These are phyloP conservation scores for Orchestia grillus DNA, from an alignment of 1,140 invertebrate genomes.

Conservation along the genomic window DNA sequence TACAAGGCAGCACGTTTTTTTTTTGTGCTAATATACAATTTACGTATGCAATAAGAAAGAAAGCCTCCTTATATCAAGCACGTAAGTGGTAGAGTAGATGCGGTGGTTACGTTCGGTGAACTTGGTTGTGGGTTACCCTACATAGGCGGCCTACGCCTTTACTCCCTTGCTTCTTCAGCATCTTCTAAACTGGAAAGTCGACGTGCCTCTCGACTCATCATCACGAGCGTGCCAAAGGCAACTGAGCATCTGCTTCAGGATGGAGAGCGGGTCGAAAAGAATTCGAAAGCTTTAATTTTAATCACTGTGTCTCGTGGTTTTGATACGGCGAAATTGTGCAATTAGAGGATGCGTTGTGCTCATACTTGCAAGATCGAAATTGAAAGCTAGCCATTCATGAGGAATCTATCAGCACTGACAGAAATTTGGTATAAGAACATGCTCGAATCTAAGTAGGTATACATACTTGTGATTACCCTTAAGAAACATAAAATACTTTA, in stretches of 20 bases:
- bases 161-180: background rate
- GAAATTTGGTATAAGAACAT: too few species aligned
- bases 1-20: too few species aligned
- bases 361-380: background rate
- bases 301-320: background rate
- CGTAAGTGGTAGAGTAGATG: too few species aligned
- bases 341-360: background rate
- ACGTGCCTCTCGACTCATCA: background rate
- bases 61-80: too few species aligned
- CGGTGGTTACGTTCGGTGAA: too few species aligned
- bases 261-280: background rate
- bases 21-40: too few species aligned
- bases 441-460: too few species aligned
- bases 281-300: background rate
- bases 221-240: background rate
- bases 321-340: background rate
- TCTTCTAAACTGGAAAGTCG: background rate
- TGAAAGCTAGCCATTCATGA: background rate
- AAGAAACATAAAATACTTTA: too few species aligned
- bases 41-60: too few species aligned
- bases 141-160: background rate
- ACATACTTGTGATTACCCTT: too few species aligned
- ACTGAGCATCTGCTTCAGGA: background rate
- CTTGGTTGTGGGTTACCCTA: too few species aligned
- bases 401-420: background rate